phyloP scores from a whole-genome alignment of 2,113 vertebrate genomes.

The Platichthys stellatus region DNA sequence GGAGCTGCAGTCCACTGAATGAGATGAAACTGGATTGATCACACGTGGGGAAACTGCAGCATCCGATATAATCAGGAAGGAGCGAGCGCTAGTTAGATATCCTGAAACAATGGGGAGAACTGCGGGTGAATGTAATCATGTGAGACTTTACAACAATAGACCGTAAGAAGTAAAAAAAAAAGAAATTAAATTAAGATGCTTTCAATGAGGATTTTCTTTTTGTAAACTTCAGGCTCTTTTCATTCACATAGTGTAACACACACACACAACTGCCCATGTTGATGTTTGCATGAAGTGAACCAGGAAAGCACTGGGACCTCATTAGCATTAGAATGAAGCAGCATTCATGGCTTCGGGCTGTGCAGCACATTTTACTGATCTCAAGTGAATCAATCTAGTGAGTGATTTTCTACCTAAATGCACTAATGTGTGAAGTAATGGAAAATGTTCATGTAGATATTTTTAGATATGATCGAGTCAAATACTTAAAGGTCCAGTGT shows the following conservation, averaged over 20 bases:
- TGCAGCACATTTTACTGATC: neutral
- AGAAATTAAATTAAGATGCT: no score
- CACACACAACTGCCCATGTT: neutral
- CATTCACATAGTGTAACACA: slow-evolving; percentile 10
- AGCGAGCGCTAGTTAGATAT: neutral
- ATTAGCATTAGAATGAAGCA: neutral
- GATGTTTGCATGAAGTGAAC: neutral
- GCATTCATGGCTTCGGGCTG: slow-evolving; percentile 6
- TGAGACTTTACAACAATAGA: neutral
- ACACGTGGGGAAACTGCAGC: slow-evolving; percentile 27
- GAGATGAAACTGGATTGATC: slow-evolving; percentile 49
- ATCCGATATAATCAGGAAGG: neutral
- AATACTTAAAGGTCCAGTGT: neutral
- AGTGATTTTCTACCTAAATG: neutral
- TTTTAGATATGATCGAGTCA: neutral
- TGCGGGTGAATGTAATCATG: neutral
- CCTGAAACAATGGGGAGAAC: slow-evolving; percentile 9
- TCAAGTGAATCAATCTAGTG: neutral
- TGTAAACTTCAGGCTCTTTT: neutral
- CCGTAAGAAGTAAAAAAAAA: no score
- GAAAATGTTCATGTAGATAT: neutral
- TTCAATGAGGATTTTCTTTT: no score
- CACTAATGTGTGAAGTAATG: no score
- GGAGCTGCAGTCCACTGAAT: slow-evolving; percentile 43
- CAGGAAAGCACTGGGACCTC: neutral